A percentile compares a stretch with the other conserved stretches of the same genome.
Conservation (phyloP, 2,113 vertebrate genomes). For the Felis catus region F.catus_Fca126_mat1.0 CM031411.1:5719001-5719500, state of each 20-base stretch:
- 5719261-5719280: not conserved
- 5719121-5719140: not conserved
- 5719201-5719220: not conserved
- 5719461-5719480: not conserved
- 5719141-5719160: not conserved
- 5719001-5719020: not conserved
- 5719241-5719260: not conserved
- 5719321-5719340: not conserved
- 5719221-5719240: not conserved
- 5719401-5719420: not conserved
- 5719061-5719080: not conserved
- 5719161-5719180: not conserved
- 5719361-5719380: not conserved
- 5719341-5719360: not conserved
- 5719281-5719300: not conserved
- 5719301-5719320: not conserved
- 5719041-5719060: not conserved
- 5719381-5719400: not conserved
- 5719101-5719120: not conserved
- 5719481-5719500: too few relatives aligned
- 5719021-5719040: not conserved
- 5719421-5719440: not conserved
- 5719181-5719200: not conserved
- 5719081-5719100: not conserved
- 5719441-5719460: not conserved